These are phyloP conservation scores for Capromys pilorides DNA, from an alignment of 2,797 vertebrate genomes.

Conservation along the genomic window DNA sequence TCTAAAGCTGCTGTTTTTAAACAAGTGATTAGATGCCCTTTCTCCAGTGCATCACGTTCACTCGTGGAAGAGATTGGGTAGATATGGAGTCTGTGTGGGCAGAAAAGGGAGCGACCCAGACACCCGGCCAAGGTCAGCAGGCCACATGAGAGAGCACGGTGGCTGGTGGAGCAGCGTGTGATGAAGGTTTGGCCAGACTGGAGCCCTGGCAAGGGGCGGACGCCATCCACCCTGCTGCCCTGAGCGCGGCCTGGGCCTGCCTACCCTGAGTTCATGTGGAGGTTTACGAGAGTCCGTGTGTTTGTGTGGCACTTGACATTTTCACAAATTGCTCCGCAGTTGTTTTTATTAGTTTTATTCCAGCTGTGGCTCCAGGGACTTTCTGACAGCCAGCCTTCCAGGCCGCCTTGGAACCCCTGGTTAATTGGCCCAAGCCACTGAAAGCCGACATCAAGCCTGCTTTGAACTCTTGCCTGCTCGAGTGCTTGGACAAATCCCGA, in stretches of 20 bases:
- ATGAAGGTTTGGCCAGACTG: neutral
- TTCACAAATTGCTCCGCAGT: conserved; percentile 60
- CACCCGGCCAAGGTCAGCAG: neutral
- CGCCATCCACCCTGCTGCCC: neutral
- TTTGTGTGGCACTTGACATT: conserved; percentile 69
- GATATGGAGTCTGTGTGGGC: neutral
- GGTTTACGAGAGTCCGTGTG: conserved; percentile 64
- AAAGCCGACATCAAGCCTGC: conserved; percentile 52
- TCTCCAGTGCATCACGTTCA: neutral
- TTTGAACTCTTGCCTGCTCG: conserved; percentile 61
- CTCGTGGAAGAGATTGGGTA: neutral
- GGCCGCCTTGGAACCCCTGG: conserved; percentile 55
- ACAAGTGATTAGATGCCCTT: neutral
- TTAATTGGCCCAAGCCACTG: conserved; percentile 69
- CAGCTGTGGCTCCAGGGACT: conserved; percentile 67
- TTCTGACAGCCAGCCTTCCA: conserved; percentile 38
- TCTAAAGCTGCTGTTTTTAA: neutral
- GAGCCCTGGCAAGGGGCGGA: neutral
- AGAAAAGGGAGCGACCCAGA: neutral
- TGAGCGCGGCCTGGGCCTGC: neutral
- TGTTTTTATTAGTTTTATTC: conserved; percentile 73
- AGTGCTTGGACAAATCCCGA: neutral
- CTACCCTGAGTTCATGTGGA: conserved; percentile 52
- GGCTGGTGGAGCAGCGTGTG: neutral
- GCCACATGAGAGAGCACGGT: neutral